These are phyloP conservation scores for Ovis canadensis DNA, from an alignment of 2,113 vertebrate species.

Conservation along the genomic window DNA sequence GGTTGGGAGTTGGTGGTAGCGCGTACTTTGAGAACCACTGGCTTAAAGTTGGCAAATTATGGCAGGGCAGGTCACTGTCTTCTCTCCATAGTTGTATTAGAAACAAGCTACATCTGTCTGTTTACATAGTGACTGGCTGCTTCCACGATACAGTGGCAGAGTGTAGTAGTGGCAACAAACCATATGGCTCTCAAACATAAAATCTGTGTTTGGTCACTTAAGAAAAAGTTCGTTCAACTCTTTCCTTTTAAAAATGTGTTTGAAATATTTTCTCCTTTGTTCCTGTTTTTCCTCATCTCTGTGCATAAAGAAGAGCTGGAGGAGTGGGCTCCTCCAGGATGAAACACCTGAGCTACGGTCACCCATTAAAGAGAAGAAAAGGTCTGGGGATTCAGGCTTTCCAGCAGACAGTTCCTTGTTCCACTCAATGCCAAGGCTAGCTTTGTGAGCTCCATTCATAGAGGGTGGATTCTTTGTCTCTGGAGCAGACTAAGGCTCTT, in stretches of 20 bases:
- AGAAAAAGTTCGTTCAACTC: neutral
- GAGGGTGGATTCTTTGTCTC: neutral
- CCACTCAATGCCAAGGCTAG: neutral
- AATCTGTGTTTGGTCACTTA: neutral
- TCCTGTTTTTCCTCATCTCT: neutral
- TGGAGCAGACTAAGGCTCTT: neutral
- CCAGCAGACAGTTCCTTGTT: neutral
- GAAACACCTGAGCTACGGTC: neutral
- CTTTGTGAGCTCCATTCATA: neutral
- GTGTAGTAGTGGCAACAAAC: neutral
- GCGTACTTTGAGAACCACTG: neutral
- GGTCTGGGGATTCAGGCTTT: neutral
- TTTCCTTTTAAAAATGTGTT: neutral
- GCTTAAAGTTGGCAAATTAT: neutral
- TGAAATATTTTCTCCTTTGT: neutral
- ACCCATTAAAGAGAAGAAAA: neutral
- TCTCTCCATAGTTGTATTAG: neutral
- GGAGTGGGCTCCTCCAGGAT: neutral
- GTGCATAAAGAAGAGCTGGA: neutral
- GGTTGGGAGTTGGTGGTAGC: neutral
- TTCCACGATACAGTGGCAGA: neutral
- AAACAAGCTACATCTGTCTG: neutral
- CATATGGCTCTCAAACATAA: neutral
- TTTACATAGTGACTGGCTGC: neutral
- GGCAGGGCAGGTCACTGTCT: neutral